A percentile compares a stretch with the other conserved stretches of the same genome.
phyloP scores from a whole-genome alignment of 2,888 invertebrate genomes.

The Hipparchia sbordonii region DNA sequence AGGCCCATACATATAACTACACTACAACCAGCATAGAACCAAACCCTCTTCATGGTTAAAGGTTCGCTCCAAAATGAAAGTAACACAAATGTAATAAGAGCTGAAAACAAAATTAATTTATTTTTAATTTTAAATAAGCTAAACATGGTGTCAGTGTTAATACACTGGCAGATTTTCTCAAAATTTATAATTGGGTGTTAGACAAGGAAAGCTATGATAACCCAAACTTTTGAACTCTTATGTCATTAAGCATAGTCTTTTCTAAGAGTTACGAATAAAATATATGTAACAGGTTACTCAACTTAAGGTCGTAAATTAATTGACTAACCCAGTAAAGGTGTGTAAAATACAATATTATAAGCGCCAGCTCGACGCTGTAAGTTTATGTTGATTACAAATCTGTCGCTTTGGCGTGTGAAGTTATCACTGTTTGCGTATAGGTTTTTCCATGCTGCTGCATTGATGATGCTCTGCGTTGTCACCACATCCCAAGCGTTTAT shows the following conservation, averaged over 20 bases:
- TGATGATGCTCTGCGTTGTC: slow-evolving; percentile 45
- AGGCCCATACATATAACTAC: slow-evolving; percentile 63
- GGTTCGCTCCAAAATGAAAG: slow-evolving; percentile 73
- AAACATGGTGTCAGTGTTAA: too few species aligned
- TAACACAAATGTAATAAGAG: slow-evolving; percentile 61
- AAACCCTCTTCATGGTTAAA: slow-evolving; percentile 58
- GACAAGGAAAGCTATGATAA: neutral
- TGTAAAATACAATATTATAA: slow-evolving; percentile 70
- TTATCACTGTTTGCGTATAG: slow-evolving; percentile 50
- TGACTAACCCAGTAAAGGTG: slow-evolving; percentile 68
- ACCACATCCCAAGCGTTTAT: slow-evolving; percentile 59
- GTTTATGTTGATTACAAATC: slow-evolving; percentile 52
- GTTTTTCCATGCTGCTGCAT: slow-evolving; percentile 49
- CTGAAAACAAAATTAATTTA: slow-evolving; percentile 51
- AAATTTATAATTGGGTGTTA: neutral
- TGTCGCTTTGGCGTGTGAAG: slow-evolving; percentile 56
- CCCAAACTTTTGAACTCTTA: neutral
- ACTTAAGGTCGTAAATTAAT: too few species aligned
- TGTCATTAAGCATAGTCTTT: too few species aligned
- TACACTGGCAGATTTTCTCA: too few species aligned
- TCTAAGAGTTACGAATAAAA: too few species aligned
- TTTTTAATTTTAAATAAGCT: too few species aligned
- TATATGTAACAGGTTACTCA: too few species aligned
- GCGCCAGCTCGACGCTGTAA: slow-evolving; percentile 58
- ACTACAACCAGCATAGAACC: slow-evolving; percentile 61